Conservation (phyloP, 2,888 invertebrate species). For the Candidula unifasciata region DNA sequence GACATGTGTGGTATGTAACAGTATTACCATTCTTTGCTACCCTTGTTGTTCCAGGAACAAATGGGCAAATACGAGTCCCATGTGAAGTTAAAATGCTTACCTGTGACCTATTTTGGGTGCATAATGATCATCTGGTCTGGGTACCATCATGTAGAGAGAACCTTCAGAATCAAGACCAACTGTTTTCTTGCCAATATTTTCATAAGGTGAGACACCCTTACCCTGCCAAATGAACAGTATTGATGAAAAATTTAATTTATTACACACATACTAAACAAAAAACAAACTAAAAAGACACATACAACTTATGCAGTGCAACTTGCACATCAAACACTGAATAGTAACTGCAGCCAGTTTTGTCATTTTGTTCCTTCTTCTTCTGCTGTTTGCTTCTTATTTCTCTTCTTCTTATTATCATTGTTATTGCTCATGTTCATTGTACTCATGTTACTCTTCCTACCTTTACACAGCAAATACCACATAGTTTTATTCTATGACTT, state of each 20-base stretch:
- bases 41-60: not conserved
- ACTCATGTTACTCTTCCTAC: too few species aligned
- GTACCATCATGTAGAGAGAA: slow-evolving; percentile 63
- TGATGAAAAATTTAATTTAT: not conserved
- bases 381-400: too few species aligned
- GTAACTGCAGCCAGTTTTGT: too few species aligned
- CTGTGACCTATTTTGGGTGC: slow-evolving; percentile 66
- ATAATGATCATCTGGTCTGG: slow-evolving; percentile 61
- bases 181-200: slow-evolving; percentile 57
- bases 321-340: too few species aligned
- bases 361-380: too few species aligned
- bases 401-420: too few species aligned
- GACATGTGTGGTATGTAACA: too few species aligned
- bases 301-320: not conserved
- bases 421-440: too few species aligned
- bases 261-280: not conserved
- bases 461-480: too few species aligned
- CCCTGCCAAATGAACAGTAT: slow-evolving; percentile 46
- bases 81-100: slow-evolving; percentile 53
- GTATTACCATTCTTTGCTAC: too few species aligned
- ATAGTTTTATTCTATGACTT: too few species aligned
- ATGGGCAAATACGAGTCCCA: not conserved
- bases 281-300: not conserved
- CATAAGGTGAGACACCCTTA: slow-evolving; percentile 60
- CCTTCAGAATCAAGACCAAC: slow-evolving; percentile 56